Conservation (phyloP, 2,888 invertebrate species). For the Phalera bucephala region DNA sequence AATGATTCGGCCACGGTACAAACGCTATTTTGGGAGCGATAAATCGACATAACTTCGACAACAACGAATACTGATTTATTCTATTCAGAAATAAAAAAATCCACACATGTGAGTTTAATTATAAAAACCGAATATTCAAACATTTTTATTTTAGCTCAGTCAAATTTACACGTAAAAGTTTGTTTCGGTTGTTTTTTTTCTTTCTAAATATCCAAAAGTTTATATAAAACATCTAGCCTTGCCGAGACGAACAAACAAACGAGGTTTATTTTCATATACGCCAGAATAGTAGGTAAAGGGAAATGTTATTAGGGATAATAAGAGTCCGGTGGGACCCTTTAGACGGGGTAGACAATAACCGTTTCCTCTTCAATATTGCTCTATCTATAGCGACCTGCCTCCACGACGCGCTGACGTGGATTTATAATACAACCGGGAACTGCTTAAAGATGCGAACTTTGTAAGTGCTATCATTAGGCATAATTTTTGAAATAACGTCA, state of each 20-base stretch:
- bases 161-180: too few species aligned
- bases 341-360: constrained; percentile 48
- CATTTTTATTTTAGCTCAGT: too few species aligned
- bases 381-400: constrained; percentile 33
- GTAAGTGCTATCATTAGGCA: constrained; percentile 1
- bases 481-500: constrained; percentile 9
- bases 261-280: constrained; percentile 35
- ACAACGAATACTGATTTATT: too few species aligned
- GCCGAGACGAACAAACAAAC: constrained; percentile 1
- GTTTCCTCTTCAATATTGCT: constrained; percentile 51
- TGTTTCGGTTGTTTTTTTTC: too few species aligned
- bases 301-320: constrained; percentile 54
- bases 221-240: too few species aligned
- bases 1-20: too few species aligned
- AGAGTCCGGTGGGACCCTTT: constrained; percentile 45
- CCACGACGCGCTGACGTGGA: constrained; percentile 22
- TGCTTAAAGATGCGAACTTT: constrained; percentile 6
- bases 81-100: too few species aligned
- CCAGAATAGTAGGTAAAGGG: constrained; percentile 35
- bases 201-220: too few species aligned
- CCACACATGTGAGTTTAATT: too few species aligned
- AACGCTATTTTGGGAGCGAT: too few species aligned
- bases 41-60: too few species aligned
- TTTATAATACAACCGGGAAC: constrained; percentile 26
- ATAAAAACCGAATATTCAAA: too few species aligned